These are phyloP conservation scores for Schizothorax lantsangensis DNA, from an alignment of 2,797 vertebrate genomes.

Conservation along the genomic window DNA sequence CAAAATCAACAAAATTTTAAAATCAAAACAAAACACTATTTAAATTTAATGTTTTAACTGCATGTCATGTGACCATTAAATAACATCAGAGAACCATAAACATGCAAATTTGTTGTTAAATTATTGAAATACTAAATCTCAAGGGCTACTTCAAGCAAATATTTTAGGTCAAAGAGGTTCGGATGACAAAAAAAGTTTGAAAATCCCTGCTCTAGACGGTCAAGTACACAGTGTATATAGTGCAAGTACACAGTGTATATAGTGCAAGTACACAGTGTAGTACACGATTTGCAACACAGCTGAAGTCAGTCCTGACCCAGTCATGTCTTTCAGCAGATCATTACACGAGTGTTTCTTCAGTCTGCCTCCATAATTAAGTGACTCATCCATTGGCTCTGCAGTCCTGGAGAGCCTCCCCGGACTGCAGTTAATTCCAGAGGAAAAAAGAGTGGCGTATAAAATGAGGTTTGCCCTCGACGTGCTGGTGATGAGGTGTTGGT, in stretches of 20 bases:
- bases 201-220: background rate
- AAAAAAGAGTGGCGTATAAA: constrained; percentile 78
- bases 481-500: constrained; percentile 89
- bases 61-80: too few relatives aligned
- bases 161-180: background rate
- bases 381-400: constrained; percentile 85
- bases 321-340: constrained; percentile 59
- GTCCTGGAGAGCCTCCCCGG: constrained; percentile 79
- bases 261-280: background rate
- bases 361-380: constrained; percentile 87
- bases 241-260: background rate
- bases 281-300: background rate
- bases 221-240: background rate
- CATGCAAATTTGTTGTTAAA: background rate
- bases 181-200: background rate
- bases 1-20: too few relatives aligned
- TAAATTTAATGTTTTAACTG: too few relatives aligned
- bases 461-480: constrained; percentile 88
- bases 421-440: constrained; percentile 82
- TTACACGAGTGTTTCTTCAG: constrained; percentile 77
- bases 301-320: constrained; percentile 12
- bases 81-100: background rate
- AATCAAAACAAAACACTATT: too few relatives aligned
- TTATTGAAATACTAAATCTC: background rate
- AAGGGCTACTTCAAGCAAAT: background rate